Percentiles rank a stretch among this genome's conserved stretches.
phyloP scores from a whole-genome alignment of 2,797 vertebrate genomes.

The Molossus alvarezi region DNA sequence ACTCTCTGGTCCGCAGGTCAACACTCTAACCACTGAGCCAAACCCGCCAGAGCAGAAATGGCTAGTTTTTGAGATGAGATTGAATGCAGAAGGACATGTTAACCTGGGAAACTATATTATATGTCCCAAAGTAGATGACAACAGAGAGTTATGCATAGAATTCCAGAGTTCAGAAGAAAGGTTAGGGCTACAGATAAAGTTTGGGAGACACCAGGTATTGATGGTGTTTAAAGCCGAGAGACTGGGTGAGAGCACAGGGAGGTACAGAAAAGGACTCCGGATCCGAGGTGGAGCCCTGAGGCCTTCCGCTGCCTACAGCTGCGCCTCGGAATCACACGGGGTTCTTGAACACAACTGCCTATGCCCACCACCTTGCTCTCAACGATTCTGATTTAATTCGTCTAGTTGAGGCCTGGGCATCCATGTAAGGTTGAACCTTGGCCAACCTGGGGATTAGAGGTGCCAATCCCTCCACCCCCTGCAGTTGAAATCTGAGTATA shows the following conservation, averaged over 20 bases:
- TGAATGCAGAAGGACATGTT: background rate
- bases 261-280: background rate
- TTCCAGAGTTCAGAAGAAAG: background rate
- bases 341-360: background rate
- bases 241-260: background rate
- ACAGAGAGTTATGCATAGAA: background rate
- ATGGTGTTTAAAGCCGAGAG: background rate
- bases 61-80: background rate
- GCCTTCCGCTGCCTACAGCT: fast-evolving
- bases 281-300: background rate
- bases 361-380: background rate
- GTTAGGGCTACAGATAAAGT: background rate
- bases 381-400: slow-evolving; percentile 55
- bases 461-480: background rate
- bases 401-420: background rate
- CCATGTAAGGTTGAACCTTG: background rate
- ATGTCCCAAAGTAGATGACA: background rate
- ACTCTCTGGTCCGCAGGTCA: too few relatives aligned
- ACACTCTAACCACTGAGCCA: too few relatives aligned
- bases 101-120: background rate
- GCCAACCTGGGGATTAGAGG: background rate
- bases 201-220: background rate
- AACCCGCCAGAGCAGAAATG: background rate
- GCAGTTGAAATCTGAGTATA: background rate
- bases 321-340: too few relatives aligned